Conservation (phyloP, 2,888 invertebrate genomes). For the Nyleta sp. region DNA sequence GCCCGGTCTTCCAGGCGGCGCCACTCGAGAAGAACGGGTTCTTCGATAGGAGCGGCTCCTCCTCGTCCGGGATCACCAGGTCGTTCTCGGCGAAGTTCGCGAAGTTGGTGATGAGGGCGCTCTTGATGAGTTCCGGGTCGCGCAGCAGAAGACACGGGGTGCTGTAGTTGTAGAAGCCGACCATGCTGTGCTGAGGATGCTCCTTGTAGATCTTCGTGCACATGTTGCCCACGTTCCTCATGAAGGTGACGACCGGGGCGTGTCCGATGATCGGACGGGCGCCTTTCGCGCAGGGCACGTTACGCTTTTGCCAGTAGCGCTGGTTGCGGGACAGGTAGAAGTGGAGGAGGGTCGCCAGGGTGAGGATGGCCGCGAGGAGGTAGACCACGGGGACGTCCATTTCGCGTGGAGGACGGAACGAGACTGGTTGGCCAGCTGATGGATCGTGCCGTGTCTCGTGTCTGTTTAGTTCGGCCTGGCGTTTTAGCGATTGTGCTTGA, state of each 20-base stretch:
- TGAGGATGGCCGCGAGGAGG: background rate
- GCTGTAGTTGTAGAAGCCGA: slow-evolving; percentile 69
- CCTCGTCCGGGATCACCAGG: slow-evolving; percentile 47
- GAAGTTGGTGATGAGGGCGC: slow-evolving; percentile 68
- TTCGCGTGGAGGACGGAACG: too few species aligned
- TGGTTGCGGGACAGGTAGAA: slow-evolving; percentile 1
- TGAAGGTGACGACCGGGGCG: slow-evolving; percentile 36
- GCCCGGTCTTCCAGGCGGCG: slow-evolving; percentile 66
- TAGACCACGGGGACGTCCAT: too few species aligned
- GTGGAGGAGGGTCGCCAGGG: background rate
- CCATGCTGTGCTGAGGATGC: slow-evolving; percentile 67
- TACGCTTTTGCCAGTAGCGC: slow-evolving; percentile 56
- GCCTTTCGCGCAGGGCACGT: slow-evolving; percentile 44
- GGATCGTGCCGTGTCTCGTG: too few species aligned
- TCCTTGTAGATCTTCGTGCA: slow-evolving; percentile 62
- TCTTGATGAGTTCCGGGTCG: slow-evolving; percentile 70
- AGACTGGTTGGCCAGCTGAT: too few species aligned
- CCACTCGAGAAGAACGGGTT: slow-evolving; percentile 71
- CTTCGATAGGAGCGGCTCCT: slow-evolving; percentile 66
- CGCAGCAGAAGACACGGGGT: slow-evolving; percentile 67
- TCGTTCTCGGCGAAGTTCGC: slow-evolving; percentile 68
- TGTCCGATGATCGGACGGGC: slow-evolving; percentile 69
- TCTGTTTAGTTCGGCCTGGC: too few species aligned
- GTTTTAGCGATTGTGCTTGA: too few species aligned
- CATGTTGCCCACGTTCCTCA: slow-evolving; percentile 35